Evolutionary conservation across 2,113 vertebrate species (phyloP).

Genomic region (Brachypodius melanocephalos): DNA sequence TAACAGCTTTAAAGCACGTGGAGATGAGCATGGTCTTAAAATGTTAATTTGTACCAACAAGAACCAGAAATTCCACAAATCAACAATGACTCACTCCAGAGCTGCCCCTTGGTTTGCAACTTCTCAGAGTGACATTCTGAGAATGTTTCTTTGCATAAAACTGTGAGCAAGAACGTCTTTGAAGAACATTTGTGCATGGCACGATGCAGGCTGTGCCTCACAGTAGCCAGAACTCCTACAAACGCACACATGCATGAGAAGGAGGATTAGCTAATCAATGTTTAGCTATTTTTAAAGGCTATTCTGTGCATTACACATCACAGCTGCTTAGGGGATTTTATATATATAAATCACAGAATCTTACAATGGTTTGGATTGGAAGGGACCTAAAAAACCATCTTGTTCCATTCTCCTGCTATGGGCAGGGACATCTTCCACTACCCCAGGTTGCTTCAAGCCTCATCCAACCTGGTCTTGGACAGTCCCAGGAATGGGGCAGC

Average conservation of each 20-base stretch:
- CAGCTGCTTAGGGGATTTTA: neutral
- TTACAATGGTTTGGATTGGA: neutral
- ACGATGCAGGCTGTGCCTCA: neutral
- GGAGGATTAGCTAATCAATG: neutral
- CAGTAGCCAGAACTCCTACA: neutral
- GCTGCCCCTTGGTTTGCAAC: neutral
- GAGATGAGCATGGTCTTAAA: neutral
- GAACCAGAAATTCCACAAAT: neutral
- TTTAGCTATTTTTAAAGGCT: neutral
- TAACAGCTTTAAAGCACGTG: neutral
- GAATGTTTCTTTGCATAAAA: neutral
- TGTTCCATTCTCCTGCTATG: neutral
- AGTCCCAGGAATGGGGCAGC: neutral
- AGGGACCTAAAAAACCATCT: neutral
- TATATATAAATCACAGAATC: neutral
- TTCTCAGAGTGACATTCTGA: neutral
- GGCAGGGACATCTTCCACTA: neutral
- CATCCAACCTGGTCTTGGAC: neutral
- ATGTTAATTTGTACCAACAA: neutral
- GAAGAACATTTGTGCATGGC: neutral
- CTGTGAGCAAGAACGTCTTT: neutral
- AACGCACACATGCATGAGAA: neutral
- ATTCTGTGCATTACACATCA: neutral
- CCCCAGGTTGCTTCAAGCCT: fast-evolving
- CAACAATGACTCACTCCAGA: neutral